These are phyloP conservation scores for Brachionus rubens DNA, from an alignment of 1,140 invertebrate genomes.

Conservation along the genomic window DNA sequence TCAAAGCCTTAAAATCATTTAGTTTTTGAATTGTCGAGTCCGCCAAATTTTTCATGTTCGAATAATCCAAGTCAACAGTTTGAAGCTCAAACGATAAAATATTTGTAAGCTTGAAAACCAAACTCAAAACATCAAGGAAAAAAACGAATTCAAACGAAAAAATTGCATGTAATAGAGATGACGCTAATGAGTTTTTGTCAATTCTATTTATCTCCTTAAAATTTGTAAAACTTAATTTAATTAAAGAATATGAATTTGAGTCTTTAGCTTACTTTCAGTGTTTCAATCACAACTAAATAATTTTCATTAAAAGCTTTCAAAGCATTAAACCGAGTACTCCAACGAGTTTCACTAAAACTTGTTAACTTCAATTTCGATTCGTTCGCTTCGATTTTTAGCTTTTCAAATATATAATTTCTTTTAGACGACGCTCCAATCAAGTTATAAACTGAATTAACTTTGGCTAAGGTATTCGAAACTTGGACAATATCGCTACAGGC, in stretches of 20 bases:
- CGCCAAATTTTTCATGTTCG: too few relatives aligned
- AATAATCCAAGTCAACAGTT: neutral
- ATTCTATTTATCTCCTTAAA: slow-evolving; percentile 9
- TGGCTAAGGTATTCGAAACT: neutral
- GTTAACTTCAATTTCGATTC: neutral
- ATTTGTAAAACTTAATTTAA: neutral
- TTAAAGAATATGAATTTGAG: neutral
- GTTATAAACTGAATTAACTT: slow-evolving; percentile 18
- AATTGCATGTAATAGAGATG: neutral
- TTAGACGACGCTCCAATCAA: slow-evolving; percentile 31
- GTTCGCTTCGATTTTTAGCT: neutral
- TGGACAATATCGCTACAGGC: neutral
- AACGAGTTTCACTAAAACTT: slow-evolving; percentile 19
- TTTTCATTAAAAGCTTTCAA: neutral
- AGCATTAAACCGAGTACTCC: neutral
- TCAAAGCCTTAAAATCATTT: too few relatives aligned
- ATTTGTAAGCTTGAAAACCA: neutral
- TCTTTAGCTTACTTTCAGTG: neutral
- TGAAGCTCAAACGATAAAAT: slow-evolving; percentile 23
- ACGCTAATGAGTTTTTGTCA: neutral
- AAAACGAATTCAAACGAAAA: slow-evolving; percentile 14
- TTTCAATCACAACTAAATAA: neutral
- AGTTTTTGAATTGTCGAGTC: too few relatives aligned
- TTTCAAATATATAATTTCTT: slow-evolving; percentile 23
- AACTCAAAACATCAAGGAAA: neutral